Evolutionary conservation across 2,888 invertebrate species (phyloP).

Genomic region (Phalangium opilio): DNA sequence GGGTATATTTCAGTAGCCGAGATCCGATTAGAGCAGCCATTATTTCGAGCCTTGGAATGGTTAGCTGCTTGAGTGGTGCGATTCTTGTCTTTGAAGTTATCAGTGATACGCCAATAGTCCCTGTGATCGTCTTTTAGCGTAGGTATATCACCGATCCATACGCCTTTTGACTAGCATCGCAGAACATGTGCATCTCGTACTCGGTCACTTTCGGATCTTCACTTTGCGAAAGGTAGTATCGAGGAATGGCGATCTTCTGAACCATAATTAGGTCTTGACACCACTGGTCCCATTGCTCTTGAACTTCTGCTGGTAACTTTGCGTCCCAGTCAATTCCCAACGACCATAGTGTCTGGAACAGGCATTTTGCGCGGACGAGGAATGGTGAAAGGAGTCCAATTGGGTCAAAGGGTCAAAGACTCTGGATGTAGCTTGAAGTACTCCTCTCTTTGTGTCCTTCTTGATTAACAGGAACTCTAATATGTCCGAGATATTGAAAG

Average conservation of each 20-base stretch:
- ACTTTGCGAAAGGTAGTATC: slow-evolving; percentile 2
- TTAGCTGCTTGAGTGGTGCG: slow-evolving; percentile 19
- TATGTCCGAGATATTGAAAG: too few relatives aligned
- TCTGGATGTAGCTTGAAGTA: not conserved
- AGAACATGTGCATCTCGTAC: slow-evolving; percentile 15
- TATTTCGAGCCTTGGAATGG: slow-evolving; percentile 21
- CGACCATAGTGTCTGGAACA: slow-evolving; percentile 22
- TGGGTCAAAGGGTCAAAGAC: slow-evolving; percentile 18
- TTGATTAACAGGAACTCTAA: too few relatives aligned
- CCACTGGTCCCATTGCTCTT: slow-evolving; percentile 1
- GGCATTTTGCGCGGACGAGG: slow-evolving; percentile 15
- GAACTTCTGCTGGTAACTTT: slow-evolving; percentile 9
- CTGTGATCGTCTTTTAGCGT: not conserved
- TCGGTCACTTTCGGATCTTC: not conserved
- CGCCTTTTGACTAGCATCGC: slow-evolving; percentile 19
- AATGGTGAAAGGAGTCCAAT: slow-evolving; percentile 16
- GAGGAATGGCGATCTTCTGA: slow-evolving; percentile 2
- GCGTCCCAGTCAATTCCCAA: slow-evolving; percentile 21
- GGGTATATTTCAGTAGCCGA: slow-evolving; percentile 1
- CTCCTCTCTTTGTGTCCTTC: too few relatives aligned
- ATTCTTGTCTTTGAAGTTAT: slow-evolving; percentile 17
- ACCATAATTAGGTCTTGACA: not conserved
- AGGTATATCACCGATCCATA: slow-evolving; percentile 20
- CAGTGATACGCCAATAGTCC: too few relatives aligned
- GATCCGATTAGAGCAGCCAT: slow-evolving; percentile 12